Base-by-base conservation (phyloP, 2,888 invertebrate genomes). In the Petrolisthes manimaculis region DNA sequence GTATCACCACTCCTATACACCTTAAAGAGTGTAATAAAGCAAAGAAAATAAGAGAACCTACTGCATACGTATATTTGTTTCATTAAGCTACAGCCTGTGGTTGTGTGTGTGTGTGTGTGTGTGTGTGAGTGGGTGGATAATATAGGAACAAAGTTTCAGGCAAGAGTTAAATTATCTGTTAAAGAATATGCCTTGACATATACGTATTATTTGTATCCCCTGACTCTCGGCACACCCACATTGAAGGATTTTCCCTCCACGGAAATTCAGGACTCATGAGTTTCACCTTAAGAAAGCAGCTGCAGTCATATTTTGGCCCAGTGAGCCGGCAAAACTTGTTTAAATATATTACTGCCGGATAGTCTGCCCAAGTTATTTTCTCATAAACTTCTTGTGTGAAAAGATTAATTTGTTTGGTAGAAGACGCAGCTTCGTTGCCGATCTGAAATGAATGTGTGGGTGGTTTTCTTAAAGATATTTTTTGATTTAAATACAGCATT, bases 91-190 rank as follows among this genome's bases (percentile, higher is more conserved):
- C 37, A 37, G 37, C 37, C 37, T 37, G 37, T 37, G 37, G 24
- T 9, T 78, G 78, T 0, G 78, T 78, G 78, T 78, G 78, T 51
- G 78, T 51, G 78, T 78, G 78, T 51, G 54, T 54, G 54, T 78
- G 51, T 54, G 51, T 51, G 51, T 0, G 4, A n/a, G 51, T 53
- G 12, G 14, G 53, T 37, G 51, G n/a, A 75, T n/a, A 75, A 24
- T 6, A 24, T 12, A 14, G 12, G 8, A 24, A 75, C 9, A 75
- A 24, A 75, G 12, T 14, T n/a, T 24, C 12, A n/a, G 6, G 21
- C 12, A 75, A 24, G 67, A 67, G 18, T 67, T 37, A 37, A 37
- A 37, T 37, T 37, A 37, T 37, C 37, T 37, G 37, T 37, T 37
- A 37, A 37, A 37, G 37, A 37, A 37, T 37, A 37, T 37, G 67